phyloP scores from a whole-genome alignment of 1,140 invertebrate genomes.

The Apis laboriosa region DNA sequence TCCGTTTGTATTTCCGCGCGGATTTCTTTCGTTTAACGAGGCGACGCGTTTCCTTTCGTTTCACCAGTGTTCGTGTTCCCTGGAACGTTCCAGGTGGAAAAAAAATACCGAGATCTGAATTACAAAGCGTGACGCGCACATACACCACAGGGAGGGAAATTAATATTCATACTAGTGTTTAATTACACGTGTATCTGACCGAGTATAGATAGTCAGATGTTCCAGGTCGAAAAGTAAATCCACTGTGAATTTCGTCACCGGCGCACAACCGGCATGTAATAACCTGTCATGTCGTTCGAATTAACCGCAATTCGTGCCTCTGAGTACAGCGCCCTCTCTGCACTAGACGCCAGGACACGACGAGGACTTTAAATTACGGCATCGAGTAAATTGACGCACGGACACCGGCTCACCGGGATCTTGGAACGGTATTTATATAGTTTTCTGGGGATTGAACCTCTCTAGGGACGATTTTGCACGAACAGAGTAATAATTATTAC shows the following conservation, averaged over 20 bases:
- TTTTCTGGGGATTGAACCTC: no score
- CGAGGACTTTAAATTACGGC: not conserved
- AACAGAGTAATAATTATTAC: no score
- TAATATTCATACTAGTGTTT: slow-evolving; percentile 43
- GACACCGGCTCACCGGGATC: no score
- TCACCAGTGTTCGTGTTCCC: not conserved
- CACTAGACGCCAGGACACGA: not conserved
- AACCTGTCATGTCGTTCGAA: slow-evolving; percentile 39
- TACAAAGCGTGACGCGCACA: slow-evolving; percentile 20
- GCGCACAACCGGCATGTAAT: slow-evolving; percentile 32
- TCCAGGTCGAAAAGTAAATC: slow-evolving; percentile 19
- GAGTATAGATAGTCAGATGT: not conserved
- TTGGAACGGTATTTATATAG: no score
- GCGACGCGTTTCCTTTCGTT: not conserved
- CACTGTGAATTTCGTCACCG: not conserved
- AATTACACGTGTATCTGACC: slow-evolving; percentile 19
- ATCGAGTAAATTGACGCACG: not conserved
- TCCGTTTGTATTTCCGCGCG: not conserved
- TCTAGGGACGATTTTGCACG: no score
- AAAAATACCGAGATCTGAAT: slow-evolving; percentile 25
- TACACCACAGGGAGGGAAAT: not conserved
- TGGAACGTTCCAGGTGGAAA: no score
- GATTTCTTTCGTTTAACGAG: not conserved
- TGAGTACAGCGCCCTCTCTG: not conserved
- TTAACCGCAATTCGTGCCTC: slow-evolving; percentile 51